Conservation (phyloP, 2,888 invertebrate genomes). For the Lycophotia porphyrea region DNA sequence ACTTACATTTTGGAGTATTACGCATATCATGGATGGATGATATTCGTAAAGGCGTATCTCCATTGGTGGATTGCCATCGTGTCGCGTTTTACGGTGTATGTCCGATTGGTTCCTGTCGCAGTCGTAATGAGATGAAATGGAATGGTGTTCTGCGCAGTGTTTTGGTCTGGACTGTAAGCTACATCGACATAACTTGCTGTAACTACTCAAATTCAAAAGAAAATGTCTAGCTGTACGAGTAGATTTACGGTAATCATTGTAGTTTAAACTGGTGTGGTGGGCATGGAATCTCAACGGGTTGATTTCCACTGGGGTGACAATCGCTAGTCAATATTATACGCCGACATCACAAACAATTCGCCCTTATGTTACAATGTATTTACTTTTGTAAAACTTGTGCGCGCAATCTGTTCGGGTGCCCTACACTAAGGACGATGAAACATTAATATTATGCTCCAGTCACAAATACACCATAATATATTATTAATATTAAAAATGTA, state of each 20-base stretch:
- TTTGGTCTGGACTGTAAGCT: background rate
- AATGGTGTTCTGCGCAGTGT: background rate
- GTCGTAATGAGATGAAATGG: background rate
- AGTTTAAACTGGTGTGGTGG: constrained; percentile 72
- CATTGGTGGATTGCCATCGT: background rate
- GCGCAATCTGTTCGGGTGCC: constrained; percentile 52
- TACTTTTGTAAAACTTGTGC: constrained; percentile 40
- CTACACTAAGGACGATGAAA: constrained; percentile 31
- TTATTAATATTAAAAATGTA: constrained; percentile 30
- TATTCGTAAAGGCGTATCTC: background rate
- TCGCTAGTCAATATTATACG: constrained; percentile 86
- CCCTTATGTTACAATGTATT: constrained; percentile 54
- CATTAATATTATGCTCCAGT: constrained; percentile 44
- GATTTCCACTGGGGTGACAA: constrained; percentile 83
- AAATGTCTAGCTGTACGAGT: background rate
- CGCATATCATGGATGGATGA: background rate
- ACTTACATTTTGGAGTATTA: constrained; percentile 47
- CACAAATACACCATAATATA: constrained; percentile 53
- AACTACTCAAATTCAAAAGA: background rate
- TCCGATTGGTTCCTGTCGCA: background rate
- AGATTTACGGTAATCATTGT: background rate
- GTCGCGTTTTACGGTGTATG: background rate
- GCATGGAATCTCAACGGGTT: constrained; percentile 78
- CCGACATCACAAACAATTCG: constrained; percentile 82
- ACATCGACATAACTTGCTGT: constrained; percentile 4